Percentiles rank a stretch among this genome's conserved stretches.
phyloP scores from a whole-genome alignment of 2,113 vertebrate genomes.

The Ceratotherium simum region DNA sequence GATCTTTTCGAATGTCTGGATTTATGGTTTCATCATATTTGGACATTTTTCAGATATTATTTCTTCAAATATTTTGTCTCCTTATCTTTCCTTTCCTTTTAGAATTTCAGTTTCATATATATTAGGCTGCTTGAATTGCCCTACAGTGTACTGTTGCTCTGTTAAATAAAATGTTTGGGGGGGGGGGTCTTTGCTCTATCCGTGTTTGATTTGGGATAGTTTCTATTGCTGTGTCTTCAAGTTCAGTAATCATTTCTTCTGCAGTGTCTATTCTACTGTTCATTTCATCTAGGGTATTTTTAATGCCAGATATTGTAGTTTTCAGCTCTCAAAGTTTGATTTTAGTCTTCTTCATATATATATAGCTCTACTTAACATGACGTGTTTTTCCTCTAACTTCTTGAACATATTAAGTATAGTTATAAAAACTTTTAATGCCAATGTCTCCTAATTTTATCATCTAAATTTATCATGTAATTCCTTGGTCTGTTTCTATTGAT shows the following conservation, averaged over 20 bases:
- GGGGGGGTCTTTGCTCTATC: background rate
- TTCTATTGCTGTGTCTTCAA: background rate
- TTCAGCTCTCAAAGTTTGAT: background rate
- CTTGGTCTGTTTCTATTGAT: background rate
- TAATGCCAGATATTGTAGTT: background rate
- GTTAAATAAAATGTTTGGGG: background rate
- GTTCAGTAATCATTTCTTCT: background rate
- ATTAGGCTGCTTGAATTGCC: background rate
- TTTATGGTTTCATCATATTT: background rate
- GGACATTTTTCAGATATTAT: background rate
- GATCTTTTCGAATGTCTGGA: background rate
- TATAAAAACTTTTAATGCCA: background rate
- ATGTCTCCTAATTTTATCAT: background rate
- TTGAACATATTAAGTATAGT: background rate
- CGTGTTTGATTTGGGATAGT: background rate
- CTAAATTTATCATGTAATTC: background rate
- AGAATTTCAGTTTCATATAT: background rate
- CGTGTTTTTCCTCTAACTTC: background rate
- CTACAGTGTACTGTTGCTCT: background rate
- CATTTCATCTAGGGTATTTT: background rate
- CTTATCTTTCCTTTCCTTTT: background rate
- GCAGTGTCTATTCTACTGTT: background rate
- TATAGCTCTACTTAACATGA: background rate
- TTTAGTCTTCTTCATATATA: background rate
- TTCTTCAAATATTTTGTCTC: background rate